A percentile compares a stretch with the other conserved stretches of the same genome.
phyloP scores from a whole-genome alignment of 2,797 vertebrate genomes.

The Holocentrus rufus region DNA sequence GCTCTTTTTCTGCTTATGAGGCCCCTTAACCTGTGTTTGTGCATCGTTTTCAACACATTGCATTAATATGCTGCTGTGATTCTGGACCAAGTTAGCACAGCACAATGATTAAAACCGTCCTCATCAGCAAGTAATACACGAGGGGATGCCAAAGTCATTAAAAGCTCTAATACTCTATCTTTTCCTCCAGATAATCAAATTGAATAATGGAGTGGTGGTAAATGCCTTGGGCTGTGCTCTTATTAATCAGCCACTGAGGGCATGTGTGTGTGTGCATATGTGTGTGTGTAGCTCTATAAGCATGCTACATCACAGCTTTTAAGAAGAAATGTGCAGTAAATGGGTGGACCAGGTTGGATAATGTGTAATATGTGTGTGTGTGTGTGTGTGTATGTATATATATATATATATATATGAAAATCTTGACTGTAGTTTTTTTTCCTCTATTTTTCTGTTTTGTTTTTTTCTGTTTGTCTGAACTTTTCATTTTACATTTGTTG shows the following conservation, averaged over 20 bases:
- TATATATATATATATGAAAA: too few relatives aligned
- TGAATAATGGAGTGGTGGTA: constrained; percentile 76
- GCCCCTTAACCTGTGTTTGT: constrained; percentile 73
- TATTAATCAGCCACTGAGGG: constrained; percentile 74
- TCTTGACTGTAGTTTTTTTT: too few relatives aligned
- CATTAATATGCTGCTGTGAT: constrained; percentile 75
- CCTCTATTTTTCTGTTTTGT: too few relatives aligned
- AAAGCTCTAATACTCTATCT: constrained; percentile 82
- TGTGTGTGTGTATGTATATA: too few relatives aligned
- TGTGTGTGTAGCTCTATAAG: constrained; percentile 13
- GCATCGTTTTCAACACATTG: constrained; percentile 55
- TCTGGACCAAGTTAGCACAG: constrained; percentile 66
- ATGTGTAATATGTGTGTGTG: neutral
- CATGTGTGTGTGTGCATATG: constrained; percentile 16
- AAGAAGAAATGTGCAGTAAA: neutral
- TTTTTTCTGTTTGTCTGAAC: too few relatives aligned
- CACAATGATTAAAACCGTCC: constrained; percentile 80
- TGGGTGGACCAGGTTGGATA: neutral
- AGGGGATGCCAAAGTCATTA: constrained; percentile 84
- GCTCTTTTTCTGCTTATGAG: constrained; percentile 74
- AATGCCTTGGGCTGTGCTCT: constrained; percentile 73
- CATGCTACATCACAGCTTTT: neutral
- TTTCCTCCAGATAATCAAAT: constrained; percentile 84
- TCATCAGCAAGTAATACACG: constrained; percentile 76
- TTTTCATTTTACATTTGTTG: too few relatives aligned